phyloP scores from a whole-genome alignment of 2,113 vertebrate genomes.

The Aythya baeri region DNA sequence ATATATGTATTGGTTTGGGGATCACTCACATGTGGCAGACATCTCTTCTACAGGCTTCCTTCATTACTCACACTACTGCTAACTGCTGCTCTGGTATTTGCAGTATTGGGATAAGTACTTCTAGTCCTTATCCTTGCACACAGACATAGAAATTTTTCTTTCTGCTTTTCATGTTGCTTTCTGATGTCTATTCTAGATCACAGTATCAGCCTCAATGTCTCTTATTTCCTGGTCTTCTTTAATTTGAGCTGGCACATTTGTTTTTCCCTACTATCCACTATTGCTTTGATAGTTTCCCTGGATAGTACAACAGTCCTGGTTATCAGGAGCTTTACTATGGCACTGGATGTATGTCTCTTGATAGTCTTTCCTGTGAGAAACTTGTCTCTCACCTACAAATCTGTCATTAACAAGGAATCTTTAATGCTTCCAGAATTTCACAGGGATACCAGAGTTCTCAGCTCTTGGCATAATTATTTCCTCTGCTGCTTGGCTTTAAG shows the following conservation, averaged over 20 bases:
- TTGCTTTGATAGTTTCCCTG: neutral
- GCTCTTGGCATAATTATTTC: neutral
- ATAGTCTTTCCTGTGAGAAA: neutral
- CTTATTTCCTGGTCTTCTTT: neutral
- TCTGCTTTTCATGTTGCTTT: neutral
- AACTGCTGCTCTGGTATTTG: neutral
- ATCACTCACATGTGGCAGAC: rapidly evolving
- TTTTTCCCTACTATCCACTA: neutral
- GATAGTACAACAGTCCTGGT: neutral
- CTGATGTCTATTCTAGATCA: neutral
- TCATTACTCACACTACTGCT: neutral
- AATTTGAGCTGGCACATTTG: neutral
- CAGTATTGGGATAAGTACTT: neutral
- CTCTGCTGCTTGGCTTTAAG: neutral
- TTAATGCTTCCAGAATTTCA: neutral
- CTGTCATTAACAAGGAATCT: neutral
- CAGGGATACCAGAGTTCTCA: neutral
- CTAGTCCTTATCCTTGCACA: neutral
- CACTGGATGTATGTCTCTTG: neutral
- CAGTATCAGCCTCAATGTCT: neutral
- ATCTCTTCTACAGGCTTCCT: neutral
- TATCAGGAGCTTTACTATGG: neutral
- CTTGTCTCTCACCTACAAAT: neutral
- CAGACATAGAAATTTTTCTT: neutral
- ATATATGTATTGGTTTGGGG: neutral